A percentile compares a stretch with the other conserved stretches of the same genome.
These are phyloP conservation scores for Tetranychus piercei DNA, from an alignment of 2,888 invertebrate species.

Conservation along the genomic window DNA sequence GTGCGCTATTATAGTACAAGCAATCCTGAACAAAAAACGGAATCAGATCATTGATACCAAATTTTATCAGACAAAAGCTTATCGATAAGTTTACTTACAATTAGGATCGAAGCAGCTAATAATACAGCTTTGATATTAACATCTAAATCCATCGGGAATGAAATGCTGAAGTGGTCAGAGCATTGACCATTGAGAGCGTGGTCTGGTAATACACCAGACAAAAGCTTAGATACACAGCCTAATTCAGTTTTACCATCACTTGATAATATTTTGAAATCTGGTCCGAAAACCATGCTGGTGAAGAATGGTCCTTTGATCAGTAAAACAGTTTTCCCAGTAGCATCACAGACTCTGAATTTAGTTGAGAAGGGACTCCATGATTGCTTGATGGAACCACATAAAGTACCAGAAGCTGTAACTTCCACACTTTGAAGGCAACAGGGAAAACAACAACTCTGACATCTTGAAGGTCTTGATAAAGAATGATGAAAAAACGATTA, in stretches of 20 bases:
- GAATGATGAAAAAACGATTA: not conserved
- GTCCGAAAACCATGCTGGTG: constrained; percentile 54
- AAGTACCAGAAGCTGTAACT: constrained; percentile 42
- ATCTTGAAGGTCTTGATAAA: constrained; percentile 45
- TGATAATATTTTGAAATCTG: constrained; percentile 47
- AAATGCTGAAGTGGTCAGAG: constrained; percentile 70
- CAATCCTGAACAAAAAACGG: constrained; percentile 12
- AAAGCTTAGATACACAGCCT: constrained; percentile 72
- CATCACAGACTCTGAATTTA: constrained; percentile 52
- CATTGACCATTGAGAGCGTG: constrained; percentile 65
- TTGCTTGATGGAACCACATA: constrained; percentile 29
- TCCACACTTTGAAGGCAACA: constrained; percentile 65
- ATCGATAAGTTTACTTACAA: constrained; percentile 37
- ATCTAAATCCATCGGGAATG: constrained; percentile 72
- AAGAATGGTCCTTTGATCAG: constrained; percentile 62
- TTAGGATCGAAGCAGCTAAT: constrained; percentile 58
- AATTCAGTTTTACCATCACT: constrained; percentile 53
- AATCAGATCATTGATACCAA: not conserved
- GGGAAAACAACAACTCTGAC: constrained; percentile 63
- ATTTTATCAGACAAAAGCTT: not conserved
- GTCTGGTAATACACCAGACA: constrained; percentile 64
- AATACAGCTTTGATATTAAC: constrained; percentile 60
- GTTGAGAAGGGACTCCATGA: constrained; percentile 29
- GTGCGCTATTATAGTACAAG: constrained; percentile 44
- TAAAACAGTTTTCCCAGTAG: constrained; percentile 51